Conservation (phyloP, 2,113 vertebrate genomes). For the Engystomops pustulosus region DNA sequence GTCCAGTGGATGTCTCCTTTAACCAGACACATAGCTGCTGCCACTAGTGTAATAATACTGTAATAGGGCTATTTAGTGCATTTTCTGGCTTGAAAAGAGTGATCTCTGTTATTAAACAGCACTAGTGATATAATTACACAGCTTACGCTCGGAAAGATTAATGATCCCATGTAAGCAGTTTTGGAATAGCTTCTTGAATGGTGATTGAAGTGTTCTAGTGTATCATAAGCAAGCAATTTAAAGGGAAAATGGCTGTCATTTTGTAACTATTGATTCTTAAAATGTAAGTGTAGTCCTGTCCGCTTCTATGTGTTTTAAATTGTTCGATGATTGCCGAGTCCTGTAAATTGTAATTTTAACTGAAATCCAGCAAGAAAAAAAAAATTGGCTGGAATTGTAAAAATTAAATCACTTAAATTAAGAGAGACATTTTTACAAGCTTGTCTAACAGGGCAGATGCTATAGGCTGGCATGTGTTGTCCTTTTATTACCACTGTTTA, state of each 20-base stretch:
- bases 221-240: conserved; percentile 54
- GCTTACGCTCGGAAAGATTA: conserved; percentile 26
- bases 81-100: conserved; percentile 7
- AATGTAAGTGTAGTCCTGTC: conserved; percentile 33
- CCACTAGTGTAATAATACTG: neutral
- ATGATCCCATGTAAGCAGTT: conserved; percentile 45
- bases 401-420: conserved; percentile 12
- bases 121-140: conserved; percentile 41
- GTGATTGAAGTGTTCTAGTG: conserved; percentile 50
- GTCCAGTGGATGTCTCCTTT: conserved; percentile 2
- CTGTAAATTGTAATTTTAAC: conserved; percentile 40
- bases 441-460: neutral
- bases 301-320: conserved; percentile 29
- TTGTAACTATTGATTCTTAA: conserved; percentile 49
- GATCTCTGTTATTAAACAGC: conserved; percentile 31
- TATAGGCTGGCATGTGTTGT: neutral
- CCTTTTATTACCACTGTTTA: neutral
- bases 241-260: conserved; percentile 44
- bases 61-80: conserved; percentile 18
- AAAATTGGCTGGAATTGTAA: neutral
- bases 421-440: neutral
- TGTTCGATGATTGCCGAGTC: conserved; percentile 33
- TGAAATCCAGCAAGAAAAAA: conserved; percentile 9
- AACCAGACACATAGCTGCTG: neutral
- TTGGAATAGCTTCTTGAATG: conserved; percentile 28